phyloP scores from a whole-genome alignment of 2,113 vertebrate genomes.

The Geothlypis trichas region DNA sequence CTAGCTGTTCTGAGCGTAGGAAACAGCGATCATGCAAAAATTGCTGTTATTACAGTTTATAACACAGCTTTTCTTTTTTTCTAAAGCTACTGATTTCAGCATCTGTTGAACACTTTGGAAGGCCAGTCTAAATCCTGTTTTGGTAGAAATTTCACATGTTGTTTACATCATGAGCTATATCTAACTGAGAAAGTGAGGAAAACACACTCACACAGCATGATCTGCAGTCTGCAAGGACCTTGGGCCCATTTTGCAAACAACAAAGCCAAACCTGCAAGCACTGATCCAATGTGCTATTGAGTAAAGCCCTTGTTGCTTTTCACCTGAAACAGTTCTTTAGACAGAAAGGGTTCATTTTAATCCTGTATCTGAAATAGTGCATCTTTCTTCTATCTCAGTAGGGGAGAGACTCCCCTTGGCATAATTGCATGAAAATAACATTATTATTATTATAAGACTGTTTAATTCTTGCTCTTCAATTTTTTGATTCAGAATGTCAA shows the following conservation, averaged over 20 bases:
- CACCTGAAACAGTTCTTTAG: background rate
- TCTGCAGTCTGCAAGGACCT: background rate
- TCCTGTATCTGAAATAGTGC: background rate
- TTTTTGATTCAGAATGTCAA: constrained; percentile 1
- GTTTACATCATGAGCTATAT: background rate
- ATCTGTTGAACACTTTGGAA: background rate
- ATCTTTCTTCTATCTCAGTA: background rate
- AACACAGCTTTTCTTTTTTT: background rate
- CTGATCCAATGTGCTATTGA: background rate
- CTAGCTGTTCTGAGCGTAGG: rapidly evolving
- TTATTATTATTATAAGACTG: background rate
- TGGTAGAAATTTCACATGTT: background rate
- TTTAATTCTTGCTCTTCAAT: background rate
- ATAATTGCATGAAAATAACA: background rate
- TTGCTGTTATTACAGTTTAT: background rate
- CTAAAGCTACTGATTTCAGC: background rate
- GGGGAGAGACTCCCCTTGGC: background rate
- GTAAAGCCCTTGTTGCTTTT: background rate
- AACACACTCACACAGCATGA: background rate
- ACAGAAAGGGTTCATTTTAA: background rate
- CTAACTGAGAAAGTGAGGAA: background rate
- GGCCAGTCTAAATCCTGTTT: background rate
- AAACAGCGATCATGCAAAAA: background rate
- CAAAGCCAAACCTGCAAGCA: background rate
- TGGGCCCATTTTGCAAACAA: background rate